Conservation (phyloP, 2,888 invertebrate species). For the Lithophane leautieri region DNA sequence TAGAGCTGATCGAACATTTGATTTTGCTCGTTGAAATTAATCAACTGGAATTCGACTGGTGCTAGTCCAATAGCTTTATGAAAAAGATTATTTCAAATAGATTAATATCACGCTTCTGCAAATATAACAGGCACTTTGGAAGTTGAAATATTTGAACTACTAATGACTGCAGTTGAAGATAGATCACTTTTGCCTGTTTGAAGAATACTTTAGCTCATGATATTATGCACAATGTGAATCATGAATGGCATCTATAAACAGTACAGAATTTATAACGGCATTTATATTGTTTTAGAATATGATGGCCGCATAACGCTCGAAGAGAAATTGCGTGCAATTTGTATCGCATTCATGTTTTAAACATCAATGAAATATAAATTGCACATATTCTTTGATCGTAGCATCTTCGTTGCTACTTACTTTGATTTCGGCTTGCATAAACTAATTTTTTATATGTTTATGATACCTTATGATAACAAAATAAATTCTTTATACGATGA, state of each 20-base stretch:
- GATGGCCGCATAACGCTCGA: conserved; percentile 27
- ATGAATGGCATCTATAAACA: conserved; percentile 49
- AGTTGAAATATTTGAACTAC: conserved; percentile 20
- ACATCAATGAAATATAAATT: conserved; percentile 52
- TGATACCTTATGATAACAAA: neutral
- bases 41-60: conserved; percentile 17
- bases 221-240: conserved; percentile 28
- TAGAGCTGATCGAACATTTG: conserved; percentile 29
- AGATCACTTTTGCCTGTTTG: neutral
- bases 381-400: conserved; percentile 37
- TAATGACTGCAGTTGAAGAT: neutral
- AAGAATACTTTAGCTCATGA: conserved; percentile 23
- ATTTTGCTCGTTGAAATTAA: conserved; percentile 30
- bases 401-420: neutral
- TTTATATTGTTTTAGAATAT: conserved; percentile 49
- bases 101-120: conserved; percentile 26
- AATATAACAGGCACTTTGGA: neutral
- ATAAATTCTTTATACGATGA: neutral
- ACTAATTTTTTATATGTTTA: neutral
- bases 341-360: conserved; percentile 46
- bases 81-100: conserved; percentile 16
- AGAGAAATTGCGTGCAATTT: conserved; percentile 55
- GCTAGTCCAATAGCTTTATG: conserved; percentile 21
- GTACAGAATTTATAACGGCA: conserved; percentile 52
- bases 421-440: neutral